Percentiles rank a stretch among this genome's conserved stretches.
These are phyloP conservation scores for Tricholaema leucomelas DNA, from an alignment of 2,113 vertebrate species.

Conservation along the genomic window DNA sequence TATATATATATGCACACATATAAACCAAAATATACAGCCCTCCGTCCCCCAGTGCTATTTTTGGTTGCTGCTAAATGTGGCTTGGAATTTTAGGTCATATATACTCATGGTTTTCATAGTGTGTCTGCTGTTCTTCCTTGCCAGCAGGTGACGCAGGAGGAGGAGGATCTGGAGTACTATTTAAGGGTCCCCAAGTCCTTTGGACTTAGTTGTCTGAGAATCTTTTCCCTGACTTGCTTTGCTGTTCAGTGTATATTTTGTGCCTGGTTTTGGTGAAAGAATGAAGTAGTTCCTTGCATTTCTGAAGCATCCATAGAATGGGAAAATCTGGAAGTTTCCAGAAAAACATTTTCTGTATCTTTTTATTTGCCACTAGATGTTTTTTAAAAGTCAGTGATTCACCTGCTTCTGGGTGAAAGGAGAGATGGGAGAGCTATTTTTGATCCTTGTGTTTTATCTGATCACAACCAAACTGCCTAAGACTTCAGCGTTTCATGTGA, in stretches of 20 bases:
- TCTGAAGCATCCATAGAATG: background rate
- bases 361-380: background rate
- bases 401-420: constrained; percentile 8
- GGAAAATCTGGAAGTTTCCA: background rate
- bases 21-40: background rate
- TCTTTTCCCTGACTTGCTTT: background rate
- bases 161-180: background rate
- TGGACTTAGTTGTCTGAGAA: background rate
- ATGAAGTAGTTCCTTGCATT: background rate
- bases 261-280: background rate
- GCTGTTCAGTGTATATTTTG: background rate
- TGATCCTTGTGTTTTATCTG: background rate
- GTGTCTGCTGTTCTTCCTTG: background rate
- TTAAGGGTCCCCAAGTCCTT: background rate
- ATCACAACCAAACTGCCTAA: background rate
- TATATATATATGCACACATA: background rate
- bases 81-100: background rate
- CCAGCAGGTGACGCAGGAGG: background rate
- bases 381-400: constrained; percentile 20
- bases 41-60: background rate
- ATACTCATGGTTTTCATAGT: background rate
- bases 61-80: background rate
- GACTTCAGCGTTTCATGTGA: background rate
- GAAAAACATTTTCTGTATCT: background rate
- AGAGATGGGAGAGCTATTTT: constrained; percentile 2